These are phyloP conservation scores for Drosophila helvetica DNA, from an alignment of 2,888 invertebrate genomes.

Conservation along the genomic window DNA sequence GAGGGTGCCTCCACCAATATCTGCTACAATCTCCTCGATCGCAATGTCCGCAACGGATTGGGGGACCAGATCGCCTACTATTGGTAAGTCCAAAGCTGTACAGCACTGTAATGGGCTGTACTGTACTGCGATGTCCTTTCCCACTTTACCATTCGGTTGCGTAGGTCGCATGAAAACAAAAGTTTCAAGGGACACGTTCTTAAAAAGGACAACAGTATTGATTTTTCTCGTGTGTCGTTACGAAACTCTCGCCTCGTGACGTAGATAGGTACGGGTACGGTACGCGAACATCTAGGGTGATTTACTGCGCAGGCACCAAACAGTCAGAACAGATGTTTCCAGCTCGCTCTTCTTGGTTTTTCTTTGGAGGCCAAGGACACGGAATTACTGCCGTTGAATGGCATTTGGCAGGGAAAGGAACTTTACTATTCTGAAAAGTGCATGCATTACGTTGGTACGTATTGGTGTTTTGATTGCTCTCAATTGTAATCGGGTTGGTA, in stretches of 20 bases:
- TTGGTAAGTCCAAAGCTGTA: constrained; percentile 89
- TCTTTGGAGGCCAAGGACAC: constrained; percentile 10
- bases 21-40: constrained; percentile 97
- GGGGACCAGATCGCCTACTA: constrained; percentile 97
- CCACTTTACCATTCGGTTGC: constrained; percentile 24
- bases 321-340: constrained; percentile 43
- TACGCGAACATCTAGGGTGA: background rate
- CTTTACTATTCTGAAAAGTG: background rate
- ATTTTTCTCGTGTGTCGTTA: constrained; percentile 52
- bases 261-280: constrained; percentile 20
- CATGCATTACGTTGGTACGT: background rate
- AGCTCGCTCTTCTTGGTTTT: background rate
- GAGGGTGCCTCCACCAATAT: constrained; percentile 97
- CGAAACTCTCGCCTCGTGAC: constrained; percentile 47
- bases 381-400: constrained; percentile 13
- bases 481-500: constrained; percentile 8
- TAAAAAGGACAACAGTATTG: constrained; percentile 45
- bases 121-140: constrained; percentile 1
- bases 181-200: constrained; percentile 34
- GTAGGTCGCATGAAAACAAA: constrained; percentile 66
- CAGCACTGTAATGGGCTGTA: no score
- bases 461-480: constrained; percentile 27
- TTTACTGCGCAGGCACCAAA: constrained; percentile 41
- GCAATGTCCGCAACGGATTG: constrained; percentile 93
- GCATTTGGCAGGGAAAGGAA: constrained; percentile 6